A percentile compares a stretch with the other conserved stretches of the same genome.
These are phyloP conservation scores for Antennarius striatus DNA, from an alignment of 2,113 vertebrate species.

Conservation along the genomic window DNA sequence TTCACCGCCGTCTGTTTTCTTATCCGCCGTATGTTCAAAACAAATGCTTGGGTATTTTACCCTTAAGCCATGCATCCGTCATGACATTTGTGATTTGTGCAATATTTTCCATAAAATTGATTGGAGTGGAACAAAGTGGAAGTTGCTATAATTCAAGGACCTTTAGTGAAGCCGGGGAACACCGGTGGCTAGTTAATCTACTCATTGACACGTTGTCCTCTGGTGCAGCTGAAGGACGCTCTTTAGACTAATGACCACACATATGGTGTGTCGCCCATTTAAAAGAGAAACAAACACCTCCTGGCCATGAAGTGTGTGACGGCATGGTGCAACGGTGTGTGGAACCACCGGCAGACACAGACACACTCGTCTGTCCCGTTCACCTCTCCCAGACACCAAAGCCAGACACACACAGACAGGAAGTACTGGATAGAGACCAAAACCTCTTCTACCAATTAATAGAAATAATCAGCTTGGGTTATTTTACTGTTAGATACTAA, in stretches of 20 bases:
- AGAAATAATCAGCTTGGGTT: no score
- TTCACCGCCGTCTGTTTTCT: neutral
- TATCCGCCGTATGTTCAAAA: conserved; percentile 29
- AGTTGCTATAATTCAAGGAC: conserved; percentile 80
- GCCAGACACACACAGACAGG: conserved; percentile 2
- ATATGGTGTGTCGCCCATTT: conserved; percentile 77
- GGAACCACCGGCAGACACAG: conserved; percentile 23
- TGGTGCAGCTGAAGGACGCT: conserved; percentile 78
- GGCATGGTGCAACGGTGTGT: conserved; percentile 39
- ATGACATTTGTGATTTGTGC: conserved; percentile 56
- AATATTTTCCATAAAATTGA: conserved; percentile 68
- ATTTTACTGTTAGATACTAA: no score
- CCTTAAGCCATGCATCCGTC: conserved; percentile 57
- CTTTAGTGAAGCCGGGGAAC: conserved; percentile 66
- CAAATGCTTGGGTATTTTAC: conserved; percentile 38
- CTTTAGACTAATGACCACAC: conserved; percentile 81
- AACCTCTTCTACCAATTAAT: neutral
- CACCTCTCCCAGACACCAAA: conserved; percentile 36
- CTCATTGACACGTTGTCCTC: conserved; percentile 81
- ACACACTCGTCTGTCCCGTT: neutral
- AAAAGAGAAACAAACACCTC: conserved; percentile 83
- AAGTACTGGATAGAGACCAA: neutral
- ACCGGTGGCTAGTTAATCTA: conserved; percentile 76
- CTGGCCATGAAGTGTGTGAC: conserved; percentile 64
- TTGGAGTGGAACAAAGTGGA: conserved; percentile 71